Evolutionary conservation across 2,888 invertebrate genomes (phyloP).

Genomic region (Heliconius hortense): DNA sequence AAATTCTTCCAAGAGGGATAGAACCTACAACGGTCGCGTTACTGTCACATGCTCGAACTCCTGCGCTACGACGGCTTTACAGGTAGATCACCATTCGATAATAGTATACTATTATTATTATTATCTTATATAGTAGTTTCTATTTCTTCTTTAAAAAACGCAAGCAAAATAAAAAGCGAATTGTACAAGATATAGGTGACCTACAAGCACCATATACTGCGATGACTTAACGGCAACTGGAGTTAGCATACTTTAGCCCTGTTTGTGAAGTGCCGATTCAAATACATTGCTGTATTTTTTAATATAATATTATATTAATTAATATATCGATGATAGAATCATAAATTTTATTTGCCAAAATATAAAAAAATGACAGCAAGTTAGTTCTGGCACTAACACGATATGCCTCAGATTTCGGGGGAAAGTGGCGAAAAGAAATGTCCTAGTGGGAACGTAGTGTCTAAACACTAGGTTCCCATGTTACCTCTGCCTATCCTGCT

Average conservation of each 20-base stretch:
- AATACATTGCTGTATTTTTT: slow-evolving; percentile 18
- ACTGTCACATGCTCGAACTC: too few relatives aligned
- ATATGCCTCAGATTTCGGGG: not conserved
- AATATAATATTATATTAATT: not conserved
- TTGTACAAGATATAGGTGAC: slow-evolving; percentile 37
- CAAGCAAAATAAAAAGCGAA: slow-evolving; percentile 17
- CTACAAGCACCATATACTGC: slow-evolving; percentile 37
- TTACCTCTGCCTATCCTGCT: not conserved
- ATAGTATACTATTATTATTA: too few relatives aligned
- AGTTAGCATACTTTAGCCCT: slow-evolving; percentile 15
- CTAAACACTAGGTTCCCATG: not conserved
- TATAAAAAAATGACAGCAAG: too few relatives aligned
- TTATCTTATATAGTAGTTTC: too few relatives aligned
- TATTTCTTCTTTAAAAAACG: not conserved
- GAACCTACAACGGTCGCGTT: too few relatives aligned
- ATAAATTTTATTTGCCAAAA: too few relatives aligned
- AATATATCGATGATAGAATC: too few relatives aligned
- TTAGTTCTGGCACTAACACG: too few relatives aligned
- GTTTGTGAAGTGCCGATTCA: slow-evolving; percentile 1
- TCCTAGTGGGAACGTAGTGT: not conserved
- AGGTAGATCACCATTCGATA: too few relatives aligned
- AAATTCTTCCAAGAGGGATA: too few relatives aligned
- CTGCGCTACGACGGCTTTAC: too few relatives aligned
- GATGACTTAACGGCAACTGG: slow-evolving; percentile 38
- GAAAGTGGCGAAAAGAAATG: not conserved